phyloP scores from a whole-genome alignment of 1,140 invertebrate genomes.

The Piezodorus guildinii region DNA sequence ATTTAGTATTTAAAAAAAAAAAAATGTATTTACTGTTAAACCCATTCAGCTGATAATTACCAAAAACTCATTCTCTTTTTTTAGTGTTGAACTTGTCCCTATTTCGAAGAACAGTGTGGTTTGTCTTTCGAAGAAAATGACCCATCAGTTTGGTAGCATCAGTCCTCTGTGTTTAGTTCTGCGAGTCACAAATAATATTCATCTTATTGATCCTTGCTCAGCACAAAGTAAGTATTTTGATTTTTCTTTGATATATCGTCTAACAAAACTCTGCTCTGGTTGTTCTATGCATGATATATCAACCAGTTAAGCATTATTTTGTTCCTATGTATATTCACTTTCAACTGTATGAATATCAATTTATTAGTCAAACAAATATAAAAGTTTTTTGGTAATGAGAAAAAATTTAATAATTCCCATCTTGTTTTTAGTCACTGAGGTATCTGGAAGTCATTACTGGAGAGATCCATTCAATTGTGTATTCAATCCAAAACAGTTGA shows the following conservation, averaged over 20 bases:
- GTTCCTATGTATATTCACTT: no score
- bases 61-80: slow-evolving; percentile 25
- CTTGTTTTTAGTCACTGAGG: slow-evolving; percentile 60
- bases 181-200: slow-evolving; percentile 77
- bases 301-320: no score
- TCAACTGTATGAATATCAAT: no score
- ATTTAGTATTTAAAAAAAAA: no score
- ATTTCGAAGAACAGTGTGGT: slow-evolving; percentile 94
- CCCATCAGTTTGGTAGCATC: slow-evolving; percentile 84
- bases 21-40: no score
- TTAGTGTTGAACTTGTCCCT: slow-evolving; percentile 89
- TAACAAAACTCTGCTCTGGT: no score
- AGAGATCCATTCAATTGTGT: slow-evolving; percentile 73
- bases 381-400: no score
- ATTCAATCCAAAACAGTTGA: slow-evolving; percentile 80
- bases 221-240: slow-evolving; percentile 61
- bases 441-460: slow-evolving; percentile 73
- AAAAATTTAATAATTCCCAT: no score
- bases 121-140: slow-evolving; percentile 78
- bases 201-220: slow-evolving; percentile 86
- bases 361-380: no score
- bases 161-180: slow-evolving; percentile 79
- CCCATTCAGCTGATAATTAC: no score
- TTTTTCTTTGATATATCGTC: slow-evolving; percentile 15
- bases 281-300: no score